phyloP scores from a whole-genome alignment of 2,113 vertebrate genomes.

The Elaphurus davidianus region DNA sequence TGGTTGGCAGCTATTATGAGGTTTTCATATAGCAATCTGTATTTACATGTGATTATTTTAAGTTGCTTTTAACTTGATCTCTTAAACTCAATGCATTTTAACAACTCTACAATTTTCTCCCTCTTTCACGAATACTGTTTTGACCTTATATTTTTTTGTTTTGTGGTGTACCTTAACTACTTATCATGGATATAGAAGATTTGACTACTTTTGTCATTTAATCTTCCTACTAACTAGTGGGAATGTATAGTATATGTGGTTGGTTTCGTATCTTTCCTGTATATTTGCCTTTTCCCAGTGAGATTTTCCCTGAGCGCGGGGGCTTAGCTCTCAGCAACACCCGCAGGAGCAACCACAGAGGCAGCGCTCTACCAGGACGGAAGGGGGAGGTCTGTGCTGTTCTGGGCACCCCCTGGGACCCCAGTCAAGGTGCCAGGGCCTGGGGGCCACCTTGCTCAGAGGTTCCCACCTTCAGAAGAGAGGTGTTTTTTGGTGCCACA shows the following conservation, averaged over 20 bases:
- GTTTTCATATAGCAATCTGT: no score
- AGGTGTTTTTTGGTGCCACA: accelerated
- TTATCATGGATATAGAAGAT: not conserved
- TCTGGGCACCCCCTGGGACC: not conserved
- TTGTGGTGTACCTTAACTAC: not conserved
- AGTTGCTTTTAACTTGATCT: not conserved
- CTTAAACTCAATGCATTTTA: not conserved
- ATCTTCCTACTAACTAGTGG: not conserved
- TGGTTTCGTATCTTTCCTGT: not conserved
- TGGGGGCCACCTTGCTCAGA: no score
- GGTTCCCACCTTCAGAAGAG: no score
- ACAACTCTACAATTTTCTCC: not conserved
- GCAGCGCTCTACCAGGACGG: not conserved
- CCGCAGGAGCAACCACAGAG: not conserved
- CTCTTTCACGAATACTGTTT: not conserved
- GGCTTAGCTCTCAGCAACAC: not conserved
- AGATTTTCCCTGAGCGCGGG: not conserved
- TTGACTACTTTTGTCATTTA: not conserved
- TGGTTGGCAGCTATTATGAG: not conserved
- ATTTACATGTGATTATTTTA: not conserved
- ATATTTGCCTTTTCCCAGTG: not conserved
- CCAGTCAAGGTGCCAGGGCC: not conserved
- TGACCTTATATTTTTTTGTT: not conserved
- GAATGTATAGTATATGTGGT: no score
- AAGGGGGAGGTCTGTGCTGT: not conserved